Conservation (phyloP, 2,797 vertebrate genomes). For the Sphenodon punctatus region DNA sequence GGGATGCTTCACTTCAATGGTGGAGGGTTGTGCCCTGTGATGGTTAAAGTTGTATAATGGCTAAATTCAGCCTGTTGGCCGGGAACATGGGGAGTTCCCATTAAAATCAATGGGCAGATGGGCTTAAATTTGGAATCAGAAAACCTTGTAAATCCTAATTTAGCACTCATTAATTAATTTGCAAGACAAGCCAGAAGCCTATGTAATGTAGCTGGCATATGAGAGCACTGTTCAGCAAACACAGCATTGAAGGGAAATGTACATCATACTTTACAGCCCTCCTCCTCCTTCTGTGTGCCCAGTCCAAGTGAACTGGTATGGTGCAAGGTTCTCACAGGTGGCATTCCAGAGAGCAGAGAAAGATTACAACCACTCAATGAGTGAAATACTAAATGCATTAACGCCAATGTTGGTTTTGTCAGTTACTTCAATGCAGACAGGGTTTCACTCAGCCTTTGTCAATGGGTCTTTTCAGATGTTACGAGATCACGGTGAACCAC, state of each 20-base stretch:
- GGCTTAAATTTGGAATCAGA: not conserved
- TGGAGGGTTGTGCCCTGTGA: too few relatives aligned
- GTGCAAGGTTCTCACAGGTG: too few relatives aligned
- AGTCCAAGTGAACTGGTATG: not conserved
- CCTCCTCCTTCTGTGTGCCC: not conserved
- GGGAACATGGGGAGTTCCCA: not conserved
- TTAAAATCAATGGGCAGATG: not conserved
- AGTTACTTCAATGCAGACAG: too few relatives aligned
- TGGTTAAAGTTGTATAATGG: not conserved
- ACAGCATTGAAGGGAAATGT: not conserved
- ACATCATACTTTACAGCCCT: not conserved
- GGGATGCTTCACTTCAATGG: too few relatives aligned
- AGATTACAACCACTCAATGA: too few relatives aligned
- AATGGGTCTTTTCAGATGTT: too few relatives aligned
- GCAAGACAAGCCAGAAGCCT: not conserved
- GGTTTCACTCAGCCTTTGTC: too few relatives aligned
- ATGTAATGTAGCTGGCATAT: not conserved
- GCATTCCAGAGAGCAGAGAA: too few relatives aligned
- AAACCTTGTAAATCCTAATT: not conserved
- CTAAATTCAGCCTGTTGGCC: not conserved
- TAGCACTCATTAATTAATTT: not conserved
- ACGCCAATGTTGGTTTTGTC: too few relatives aligned
- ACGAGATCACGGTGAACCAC: too few relatives aligned
- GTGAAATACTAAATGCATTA: too few relatives aligned
- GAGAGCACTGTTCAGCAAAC: not conserved